Percentiles rank a stretch among this genome's conserved stretches.
These are phyloP conservation scores for Pandion haliaetus DNA, from an alignment of 2,113 vertebrate species.

Conservation along the genomic window DNA sequence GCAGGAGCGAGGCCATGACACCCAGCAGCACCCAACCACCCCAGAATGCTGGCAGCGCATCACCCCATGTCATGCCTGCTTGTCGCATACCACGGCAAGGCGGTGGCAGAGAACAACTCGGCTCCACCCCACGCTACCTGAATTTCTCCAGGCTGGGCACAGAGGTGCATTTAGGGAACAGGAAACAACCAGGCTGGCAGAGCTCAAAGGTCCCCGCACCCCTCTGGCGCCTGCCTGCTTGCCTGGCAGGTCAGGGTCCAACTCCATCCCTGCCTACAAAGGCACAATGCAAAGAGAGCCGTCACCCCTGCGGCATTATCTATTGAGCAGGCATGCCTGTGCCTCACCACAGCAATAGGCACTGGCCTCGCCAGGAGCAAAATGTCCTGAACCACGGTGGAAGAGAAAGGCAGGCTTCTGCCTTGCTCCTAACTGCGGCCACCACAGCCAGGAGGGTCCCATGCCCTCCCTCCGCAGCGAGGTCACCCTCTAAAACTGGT, in stretches of 20 bases:
- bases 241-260: slow-evolving; percentile 10
- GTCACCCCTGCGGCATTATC: neutral
- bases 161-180: neutral
- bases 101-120: neutral
- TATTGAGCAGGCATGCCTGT: accelerated
- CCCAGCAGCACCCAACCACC: neutral
- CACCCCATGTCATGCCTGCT: neutral
- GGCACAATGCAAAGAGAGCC: neutral
- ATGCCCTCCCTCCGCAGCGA: neutral
- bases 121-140: neutral
- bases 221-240: neutral
- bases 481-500: neutral
- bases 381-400: accelerated
- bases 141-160: neutral
- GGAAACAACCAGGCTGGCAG: neutral
- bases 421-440: neutral
- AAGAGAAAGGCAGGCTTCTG: neutral
- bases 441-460: neutral
- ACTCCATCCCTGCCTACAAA: neutral
- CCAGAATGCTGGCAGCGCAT: neutral
- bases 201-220: slow-evolving; percentile 6
- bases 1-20: neutral
- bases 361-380: neutral
- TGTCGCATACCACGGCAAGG: neutral
- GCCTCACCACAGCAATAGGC: accelerated